phyloP scores from a whole-genome alignment of 1,140 invertebrate species.

The Caenorhabditis inopinata region DNA sequence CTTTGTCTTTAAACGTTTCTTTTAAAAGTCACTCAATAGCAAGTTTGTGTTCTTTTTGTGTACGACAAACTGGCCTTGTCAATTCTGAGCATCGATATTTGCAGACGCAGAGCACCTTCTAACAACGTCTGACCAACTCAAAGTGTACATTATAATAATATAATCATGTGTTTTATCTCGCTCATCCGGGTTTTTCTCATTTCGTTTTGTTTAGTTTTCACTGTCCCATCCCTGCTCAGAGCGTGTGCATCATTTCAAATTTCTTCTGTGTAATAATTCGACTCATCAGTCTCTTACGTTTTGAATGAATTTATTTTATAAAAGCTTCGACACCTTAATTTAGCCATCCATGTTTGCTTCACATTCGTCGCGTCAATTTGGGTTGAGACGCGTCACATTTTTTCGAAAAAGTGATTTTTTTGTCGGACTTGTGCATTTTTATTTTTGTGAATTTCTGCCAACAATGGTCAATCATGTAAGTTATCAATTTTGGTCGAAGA shows the following conservation, averaged over 20 bases:
- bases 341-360: neutral
- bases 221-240: neutral
- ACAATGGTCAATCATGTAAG: no score
- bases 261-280: conserved; percentile 23
- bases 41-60: no score
- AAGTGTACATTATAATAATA: conserved; percentile 25
- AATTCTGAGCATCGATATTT: no score
- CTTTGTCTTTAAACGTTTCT: no score
- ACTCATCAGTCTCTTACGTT: neutral
- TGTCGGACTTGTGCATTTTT: no score
- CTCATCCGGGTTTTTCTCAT: neutral
- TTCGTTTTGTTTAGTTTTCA: neutral
- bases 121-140: neutral
- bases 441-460: no score
- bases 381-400: no score
- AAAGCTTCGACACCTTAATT: neutral
- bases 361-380: no score
- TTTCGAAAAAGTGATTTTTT: no score
- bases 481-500: no score
- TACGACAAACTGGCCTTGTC: no score
- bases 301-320: conserved; percentile 22
- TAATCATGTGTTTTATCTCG: conserved; percentile 22
- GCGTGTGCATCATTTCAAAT: conserved; percentile 15
- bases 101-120: conserved; percentile 3
- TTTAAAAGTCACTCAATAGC: no score